Evolutionary conservation across 2,888 invertebrate genomes (phyloP).

Genomic region (Unio delphinus): DNA sequence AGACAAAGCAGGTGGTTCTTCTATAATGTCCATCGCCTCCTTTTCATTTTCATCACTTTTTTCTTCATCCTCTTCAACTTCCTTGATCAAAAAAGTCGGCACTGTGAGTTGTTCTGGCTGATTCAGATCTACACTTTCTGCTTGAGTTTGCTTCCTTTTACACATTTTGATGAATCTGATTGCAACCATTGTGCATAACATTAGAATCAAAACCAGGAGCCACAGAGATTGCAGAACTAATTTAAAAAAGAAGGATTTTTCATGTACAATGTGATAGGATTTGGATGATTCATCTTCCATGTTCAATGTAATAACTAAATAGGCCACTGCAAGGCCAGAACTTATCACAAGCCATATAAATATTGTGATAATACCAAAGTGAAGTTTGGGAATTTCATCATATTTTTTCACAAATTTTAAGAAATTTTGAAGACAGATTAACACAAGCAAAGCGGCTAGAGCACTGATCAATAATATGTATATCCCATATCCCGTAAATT

Average conservation of each 20-base stretch:
- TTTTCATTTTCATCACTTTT: conserved; percentile 35
- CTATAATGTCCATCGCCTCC: conserved; percentile 6
- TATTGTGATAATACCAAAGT: conserved; percentile 27
- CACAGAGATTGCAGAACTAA: conserved; percentile 37
- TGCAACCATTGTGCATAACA: conserved; percentile 25
- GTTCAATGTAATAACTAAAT: conserved; percentile 37
- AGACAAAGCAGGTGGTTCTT: conserved; percentile 7
- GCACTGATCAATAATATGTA: conserved; percentile 50
- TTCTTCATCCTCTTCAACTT: conserved; percentile 37
- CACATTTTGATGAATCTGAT: conserved; percentile 20
- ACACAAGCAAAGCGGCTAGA: conserved; percentile 40
- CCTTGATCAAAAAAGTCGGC: conserved; percentile 43
- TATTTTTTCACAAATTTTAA: conserved; percentile 31
- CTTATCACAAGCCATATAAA: conserved; percentile 29
- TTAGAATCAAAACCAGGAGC: conserved; percentile 29
- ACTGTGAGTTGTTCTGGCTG: conserved; percentile 43
- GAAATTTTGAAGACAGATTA: conserved; percentile 43
- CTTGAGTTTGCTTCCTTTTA: conserved; percentile 19
- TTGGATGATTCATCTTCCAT: conserved; percentile 14
- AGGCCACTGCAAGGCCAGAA: conserved; percentile 33
- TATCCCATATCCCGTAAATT: conserved; percentile 45
- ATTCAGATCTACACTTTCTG: conserved; percentile 37
- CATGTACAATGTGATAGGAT: conserved; percentile 38
- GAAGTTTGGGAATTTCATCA: conserved; percentile 32
- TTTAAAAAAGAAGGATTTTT: conserved; percentile 41